A percentile compares a stretch with the other conserved stretches of the same genome.
Evolutionary conservation across 2,888 invertebrate genomes (phyloP).

Genomic region (Oscheius sp.): DNA sequence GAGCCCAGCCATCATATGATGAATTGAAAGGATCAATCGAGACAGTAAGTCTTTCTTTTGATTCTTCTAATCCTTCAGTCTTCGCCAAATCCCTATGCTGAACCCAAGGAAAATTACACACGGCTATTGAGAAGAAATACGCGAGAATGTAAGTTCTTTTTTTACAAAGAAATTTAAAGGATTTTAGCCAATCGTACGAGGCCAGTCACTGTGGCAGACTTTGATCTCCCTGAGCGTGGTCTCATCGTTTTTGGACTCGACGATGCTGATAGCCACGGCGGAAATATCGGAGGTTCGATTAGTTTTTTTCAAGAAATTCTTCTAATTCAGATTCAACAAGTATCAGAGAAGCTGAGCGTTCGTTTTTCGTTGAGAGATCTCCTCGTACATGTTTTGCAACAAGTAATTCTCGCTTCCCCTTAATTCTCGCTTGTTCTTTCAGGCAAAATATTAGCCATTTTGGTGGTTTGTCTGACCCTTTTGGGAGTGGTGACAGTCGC

Average conservation of each 20-base stretch:
- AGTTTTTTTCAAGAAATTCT: neutral
- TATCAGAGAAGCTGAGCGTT: neutral
- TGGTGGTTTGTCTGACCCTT: conserved; percentile 9
- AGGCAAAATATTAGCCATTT: conserved; percentile 20
- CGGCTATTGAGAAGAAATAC: conserved; percentile 10
- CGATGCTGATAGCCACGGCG: conserved; percentile 42
- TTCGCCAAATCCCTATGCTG: conserved; percentile 32
- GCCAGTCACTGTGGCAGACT: conserved; percentile 52
- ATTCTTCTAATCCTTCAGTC: conserved; percentile 13
- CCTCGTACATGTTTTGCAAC: conserved; percentile 46
- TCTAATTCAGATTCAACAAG: conserved; percentile 13
- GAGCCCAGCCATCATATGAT: conserved; percentile 33
- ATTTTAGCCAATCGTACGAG: conserved; percentile 27
- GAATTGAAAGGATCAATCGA: conserved; percentile 20
- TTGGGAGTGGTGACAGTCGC: conserved; percentile 7
- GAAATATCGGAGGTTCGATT: neutral
- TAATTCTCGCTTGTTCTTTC: neutral
- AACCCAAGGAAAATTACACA: conserved; percentile 32
- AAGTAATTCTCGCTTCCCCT: conserved; percentile 28
- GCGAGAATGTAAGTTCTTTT: neutral
- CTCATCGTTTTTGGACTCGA: conserved; percentile 58
- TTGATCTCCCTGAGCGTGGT: conserved; percentile 56
- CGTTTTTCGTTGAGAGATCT: conserved; percentile 14
- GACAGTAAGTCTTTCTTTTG: neutral
- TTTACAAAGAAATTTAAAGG: neutral